A percentile compares a stretch with the other conserved stretches of the same genome.
Conservation (phyloP, 2,113 vertebrate species). For the Thalassarche chlororhynchos region DNA sequence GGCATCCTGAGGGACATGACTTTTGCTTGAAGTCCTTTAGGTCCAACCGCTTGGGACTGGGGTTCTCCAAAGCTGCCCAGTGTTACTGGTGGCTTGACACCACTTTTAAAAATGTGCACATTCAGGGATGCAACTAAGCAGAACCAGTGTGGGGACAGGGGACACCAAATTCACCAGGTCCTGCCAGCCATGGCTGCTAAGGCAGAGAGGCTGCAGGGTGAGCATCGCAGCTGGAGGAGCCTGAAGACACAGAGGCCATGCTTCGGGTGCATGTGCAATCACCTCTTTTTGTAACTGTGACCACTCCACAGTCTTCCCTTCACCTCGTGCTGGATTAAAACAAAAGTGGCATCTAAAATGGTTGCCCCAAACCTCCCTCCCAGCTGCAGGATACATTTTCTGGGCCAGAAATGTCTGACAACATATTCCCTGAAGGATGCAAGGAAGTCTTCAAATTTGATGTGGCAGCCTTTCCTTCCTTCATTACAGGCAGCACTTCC, state of each 20-base stretch:
- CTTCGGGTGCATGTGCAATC: background rate
- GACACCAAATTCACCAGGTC: background rate
- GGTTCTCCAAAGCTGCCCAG: background rate
- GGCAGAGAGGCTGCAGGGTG: background rate
- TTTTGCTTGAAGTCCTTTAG: background rate
- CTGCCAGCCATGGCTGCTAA: background rate
- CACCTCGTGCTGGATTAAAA: background rate
- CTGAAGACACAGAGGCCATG: background rate
- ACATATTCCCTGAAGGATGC: background rate
- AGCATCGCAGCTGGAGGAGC: background rate
- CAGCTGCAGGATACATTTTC: background rate
- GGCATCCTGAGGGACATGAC: background rate
- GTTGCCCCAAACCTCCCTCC: background rate
- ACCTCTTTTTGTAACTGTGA: background rate
- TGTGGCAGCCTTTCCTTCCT: background rate
- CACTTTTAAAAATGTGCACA: background rate
- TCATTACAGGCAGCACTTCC: background rate
- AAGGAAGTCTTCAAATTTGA: background rate
- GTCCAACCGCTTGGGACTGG: fast-evolving
- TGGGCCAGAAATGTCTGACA: background rate
- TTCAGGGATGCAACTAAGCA: background rate
- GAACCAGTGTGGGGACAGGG: background rate
- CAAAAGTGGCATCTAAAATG: background rate
- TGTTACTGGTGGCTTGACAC: background rate
- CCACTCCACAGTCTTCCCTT: background rate